Evolutionary conservation across 2,113 vertebrate genomes (phyloP), one percentile per base, ranked within the genome.

Genomic region (Lota lota): DNA sequence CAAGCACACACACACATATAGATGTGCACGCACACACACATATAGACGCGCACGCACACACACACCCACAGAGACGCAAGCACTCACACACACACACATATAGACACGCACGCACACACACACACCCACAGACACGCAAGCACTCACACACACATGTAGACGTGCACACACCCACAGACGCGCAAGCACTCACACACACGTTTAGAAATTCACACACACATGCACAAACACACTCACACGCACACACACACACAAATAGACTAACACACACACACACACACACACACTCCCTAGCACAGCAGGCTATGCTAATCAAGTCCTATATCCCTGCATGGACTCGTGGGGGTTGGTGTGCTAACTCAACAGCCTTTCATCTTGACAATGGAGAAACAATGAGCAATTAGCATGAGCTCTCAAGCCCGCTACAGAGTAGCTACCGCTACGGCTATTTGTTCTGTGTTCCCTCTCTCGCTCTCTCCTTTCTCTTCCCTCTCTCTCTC

Each of bases 351-450:
- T 73, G 66, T 65, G 58, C 78, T 72, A 70, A 67, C 58, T 63
- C 28, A 47, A 69, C 50, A 68, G 74, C 62, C 79, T 87, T 85
- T 82, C 76, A 85, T 84, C 69, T 78, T 18, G 53, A 62, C 70
- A 73, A 70, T 72, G 69, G 66, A 79, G 74, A 83, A 10, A 85
- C 63, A 77, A 81, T 81, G 84, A 81, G 72, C 72, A 54, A 54
- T 54, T 54, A 54, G 16, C 53, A 54, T 17, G 53, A 69, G 65
- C 79, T 66, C 68, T 77, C 68, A 74, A 80, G 71, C 73, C 72
- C 65, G 76, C 70, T 40, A 40, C 22, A 11, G 17, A 66, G 47
- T 67, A 53, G 61, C 63, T 70, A 85, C 60, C 62, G 66, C 77
- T 71, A 17, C 40, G 77, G 61, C 67, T 85, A 63, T 86, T 80